A percentile compares a stretch with the other conserved stretches of the same genome.
Evolutionary conservation across 2,888 invertebrate genomes (phyloP).

Genomic region (Lutraria lutraria): DNA sequence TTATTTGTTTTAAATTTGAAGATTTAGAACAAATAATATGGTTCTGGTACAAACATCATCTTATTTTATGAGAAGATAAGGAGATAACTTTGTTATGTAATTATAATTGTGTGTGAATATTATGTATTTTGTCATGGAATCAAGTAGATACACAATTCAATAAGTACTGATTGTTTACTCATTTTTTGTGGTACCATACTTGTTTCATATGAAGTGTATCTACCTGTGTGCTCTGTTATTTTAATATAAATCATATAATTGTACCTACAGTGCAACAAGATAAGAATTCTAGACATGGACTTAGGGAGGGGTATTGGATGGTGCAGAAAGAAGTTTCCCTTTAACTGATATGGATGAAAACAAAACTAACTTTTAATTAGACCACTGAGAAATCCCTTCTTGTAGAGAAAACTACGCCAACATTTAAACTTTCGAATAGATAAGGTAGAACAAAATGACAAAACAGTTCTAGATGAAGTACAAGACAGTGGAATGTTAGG

Average conservation of each 20-base stretch:
- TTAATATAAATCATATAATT: neutral
- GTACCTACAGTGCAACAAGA: too few relatives aligned
- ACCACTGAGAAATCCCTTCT: too few relatives aligned
- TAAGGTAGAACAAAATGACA: too few relatives aligned
- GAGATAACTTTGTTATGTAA: constrained; percentile 26
- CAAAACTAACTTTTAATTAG: too few relatives aligned
- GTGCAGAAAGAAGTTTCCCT: too few relatives aligned
- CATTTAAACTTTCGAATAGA: too few relatives aligned
- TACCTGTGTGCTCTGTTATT: neutral
- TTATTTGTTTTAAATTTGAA: constrained; percentile 21
- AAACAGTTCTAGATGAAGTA: too few relatives aligned
- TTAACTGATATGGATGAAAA: too few relatives aligned
- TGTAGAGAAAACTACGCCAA: too few relatives aligned
- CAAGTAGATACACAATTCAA: neutral
- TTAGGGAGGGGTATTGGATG: too few relatives aligned
- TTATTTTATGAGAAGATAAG: constrained; percentile 3
- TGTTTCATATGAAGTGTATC: neutral
- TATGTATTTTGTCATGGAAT: constrained; percentile 43
- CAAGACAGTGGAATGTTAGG: neutral
- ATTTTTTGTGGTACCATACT: constrained; percentile 22
- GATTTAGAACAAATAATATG: constrained; percentile 27
- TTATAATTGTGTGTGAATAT: constrained; percentile 42
- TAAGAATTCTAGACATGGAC: too few relatives aligned
- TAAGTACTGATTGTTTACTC: constrained; percentile 19
- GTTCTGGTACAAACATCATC: neutral